phyloP scores from a whole-genome alignment of 2,797 vertebrate species.

The Etheostoma perlongum region DNA sequence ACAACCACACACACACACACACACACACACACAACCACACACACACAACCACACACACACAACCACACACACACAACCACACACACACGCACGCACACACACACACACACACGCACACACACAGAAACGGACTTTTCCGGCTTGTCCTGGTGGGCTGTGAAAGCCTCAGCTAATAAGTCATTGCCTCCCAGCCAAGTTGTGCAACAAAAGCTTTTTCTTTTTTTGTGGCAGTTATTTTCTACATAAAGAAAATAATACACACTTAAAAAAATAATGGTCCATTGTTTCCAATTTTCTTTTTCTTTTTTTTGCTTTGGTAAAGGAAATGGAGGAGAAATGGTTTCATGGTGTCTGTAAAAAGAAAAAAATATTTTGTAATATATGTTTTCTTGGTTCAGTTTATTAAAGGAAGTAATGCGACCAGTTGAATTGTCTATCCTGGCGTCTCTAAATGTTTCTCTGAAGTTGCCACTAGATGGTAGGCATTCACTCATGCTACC shows the following conservation, averaged over 20 bases:
- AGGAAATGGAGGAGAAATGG: constrained; percentile 50
- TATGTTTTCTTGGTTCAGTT: constrained; percentile 88
- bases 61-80: too few relatives aligned
- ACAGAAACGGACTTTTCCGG: constrained; percentile 31
- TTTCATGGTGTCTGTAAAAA: constrained; percentile 88
- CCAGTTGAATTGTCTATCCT: constrained; percentile 75
- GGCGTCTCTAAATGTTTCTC: constrained; percentile 37
- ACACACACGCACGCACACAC: constrained; percentile 33
- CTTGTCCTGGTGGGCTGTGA: constrained; percentile 53
- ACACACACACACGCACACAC: constrained; percentile 19
- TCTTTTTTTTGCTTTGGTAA: constrained; percentile 64
- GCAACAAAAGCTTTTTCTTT: constrained; percentile 52
- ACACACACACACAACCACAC: too few relatives aligned
- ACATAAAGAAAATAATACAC: constrained; percentile 62
- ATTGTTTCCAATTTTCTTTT: constrained; percentile 49
- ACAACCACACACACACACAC: too few relatives aligned
- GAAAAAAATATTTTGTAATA: constrained; percentile 91
- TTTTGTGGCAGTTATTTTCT: constrained; percentile 76
- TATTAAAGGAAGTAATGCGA: constrained; percentile 91
- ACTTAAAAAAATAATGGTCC: constrained; percentile 58
- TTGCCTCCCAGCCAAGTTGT: constrained; percentile 59
- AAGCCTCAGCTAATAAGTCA: constrained; percentile 42
- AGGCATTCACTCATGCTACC: constrained; percentile 28
- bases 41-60: too few relatives aligned
- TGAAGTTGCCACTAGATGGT: constrained; percentile 68